phyloP scores from a whole-genome alignment of 2,113 vertebrate species.

The Uria lomvia region DNA sequence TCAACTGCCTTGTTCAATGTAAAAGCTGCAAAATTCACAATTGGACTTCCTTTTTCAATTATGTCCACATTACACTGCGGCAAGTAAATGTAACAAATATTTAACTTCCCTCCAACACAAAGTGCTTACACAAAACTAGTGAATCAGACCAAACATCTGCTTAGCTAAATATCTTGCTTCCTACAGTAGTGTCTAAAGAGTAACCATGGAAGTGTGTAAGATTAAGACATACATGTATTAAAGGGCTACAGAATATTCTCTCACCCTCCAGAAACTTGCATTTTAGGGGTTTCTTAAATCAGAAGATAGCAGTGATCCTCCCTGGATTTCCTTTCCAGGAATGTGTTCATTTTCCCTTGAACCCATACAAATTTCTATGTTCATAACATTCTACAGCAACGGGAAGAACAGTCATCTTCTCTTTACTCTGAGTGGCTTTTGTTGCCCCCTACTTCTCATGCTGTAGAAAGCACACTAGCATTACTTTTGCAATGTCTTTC shows the following conservation, averaged over 20 bases:
- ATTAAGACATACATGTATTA: fast-evolving
- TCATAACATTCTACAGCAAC: neutral
- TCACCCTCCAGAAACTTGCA: neutral
- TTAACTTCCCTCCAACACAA: neutral
- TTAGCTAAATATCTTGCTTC: neutral
- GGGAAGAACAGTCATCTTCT: neutral
- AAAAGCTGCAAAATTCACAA: neutral
- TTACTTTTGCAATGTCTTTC: neutral
- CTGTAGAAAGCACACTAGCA: neutral
- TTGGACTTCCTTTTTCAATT: neutral
- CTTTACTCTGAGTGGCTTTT: neutral
- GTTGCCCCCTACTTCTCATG: conserved; percentile 22
- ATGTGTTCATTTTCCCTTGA: neutral
- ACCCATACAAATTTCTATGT: neutral
- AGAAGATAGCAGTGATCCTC: neutral
- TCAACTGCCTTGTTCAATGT: neutral
- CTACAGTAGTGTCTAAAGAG: neutral
- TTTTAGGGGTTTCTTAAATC: neutral
- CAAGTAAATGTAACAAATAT: neutral
- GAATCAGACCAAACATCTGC: neutral
- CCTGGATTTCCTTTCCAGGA: neutral
- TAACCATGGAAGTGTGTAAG: neutral
- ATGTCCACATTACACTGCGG: neutral
- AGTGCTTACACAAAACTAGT: neutral
- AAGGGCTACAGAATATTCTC: neutral